Conservation (phyloP, 2,113 vertebrate species). For the Oceanodroma tethys region DNA sequence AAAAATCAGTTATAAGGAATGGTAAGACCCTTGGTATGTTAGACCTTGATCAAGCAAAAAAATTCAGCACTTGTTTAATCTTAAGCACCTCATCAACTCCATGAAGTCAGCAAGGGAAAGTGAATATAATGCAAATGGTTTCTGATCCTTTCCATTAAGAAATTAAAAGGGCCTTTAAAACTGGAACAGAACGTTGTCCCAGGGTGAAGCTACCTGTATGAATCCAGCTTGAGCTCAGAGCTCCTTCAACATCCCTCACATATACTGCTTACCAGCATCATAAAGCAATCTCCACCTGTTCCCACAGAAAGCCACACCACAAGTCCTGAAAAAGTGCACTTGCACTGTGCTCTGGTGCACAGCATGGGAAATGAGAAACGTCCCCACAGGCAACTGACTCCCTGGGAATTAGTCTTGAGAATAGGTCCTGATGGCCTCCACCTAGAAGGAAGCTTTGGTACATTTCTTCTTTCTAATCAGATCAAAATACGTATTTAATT, state of each 20-base stretch:
- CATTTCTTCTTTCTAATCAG: neutral
- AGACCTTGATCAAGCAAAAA: neutral
- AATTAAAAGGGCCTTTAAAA: neutral
- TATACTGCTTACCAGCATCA: neutral
- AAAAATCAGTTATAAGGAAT: neutral
- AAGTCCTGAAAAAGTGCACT: neutral
- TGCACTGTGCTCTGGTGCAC: neutral
- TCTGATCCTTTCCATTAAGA: neutral
- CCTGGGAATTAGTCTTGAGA: neutral
- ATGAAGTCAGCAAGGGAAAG: neutral
- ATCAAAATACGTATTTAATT: neutral
- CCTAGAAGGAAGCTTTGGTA: neutral
- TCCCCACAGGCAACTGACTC: neutral
- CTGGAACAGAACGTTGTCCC: neutral
- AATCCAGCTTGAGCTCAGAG: neutral
- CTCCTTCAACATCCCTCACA: neutral
- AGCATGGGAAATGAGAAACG: fast-evolving
- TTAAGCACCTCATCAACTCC: neutral
- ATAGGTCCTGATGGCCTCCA: neutral
- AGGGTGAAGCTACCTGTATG: neutral
- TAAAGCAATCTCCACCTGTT: neutral
- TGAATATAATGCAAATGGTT: neutral
- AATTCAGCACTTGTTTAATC: neutral
- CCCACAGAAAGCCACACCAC: neutral
- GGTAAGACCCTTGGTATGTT: neutral